phyloP scores from a whole-genome alignment of 2,113 vertebrate species.

The Diglossa brunneiventris region DNA sequence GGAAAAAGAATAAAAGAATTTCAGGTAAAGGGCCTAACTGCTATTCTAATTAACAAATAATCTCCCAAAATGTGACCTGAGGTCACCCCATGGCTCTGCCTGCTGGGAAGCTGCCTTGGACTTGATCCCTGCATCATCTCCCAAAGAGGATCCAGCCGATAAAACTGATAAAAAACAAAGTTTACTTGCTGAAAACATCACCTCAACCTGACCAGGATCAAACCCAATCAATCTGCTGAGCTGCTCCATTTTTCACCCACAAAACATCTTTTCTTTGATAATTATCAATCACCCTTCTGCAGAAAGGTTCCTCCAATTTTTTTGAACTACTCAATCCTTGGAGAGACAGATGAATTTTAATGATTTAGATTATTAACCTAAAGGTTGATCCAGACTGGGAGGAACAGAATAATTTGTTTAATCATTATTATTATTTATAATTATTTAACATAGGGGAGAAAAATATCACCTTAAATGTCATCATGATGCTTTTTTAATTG shows the following conservation, averaged over 20 bases:
- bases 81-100: background rate
- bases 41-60: background rate
- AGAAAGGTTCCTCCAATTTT: constrained; percentile 67
- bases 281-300: constrained; percentile 74
- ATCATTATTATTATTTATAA: constrained; percentile 85
- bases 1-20: background rate
- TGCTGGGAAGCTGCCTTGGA: background rate
- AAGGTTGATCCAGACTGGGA: constrained; percentile 75
- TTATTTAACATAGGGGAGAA: constrained; percentile 79
- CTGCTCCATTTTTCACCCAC: constrained; percentile 1
- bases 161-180: background rate
- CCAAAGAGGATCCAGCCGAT: background rate
- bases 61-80: background rate
- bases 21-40: background rate
- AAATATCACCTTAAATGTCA: constrained; percentile 85
- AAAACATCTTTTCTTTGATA: constrained; percentile 64
- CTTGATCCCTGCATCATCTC: background rate
- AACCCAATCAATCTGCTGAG: background rate
- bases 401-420: constrained; percentile 78
- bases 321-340: constrained; percentile 72
- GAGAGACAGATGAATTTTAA: constrained; percentile 81
- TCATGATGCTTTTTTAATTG: constrained; percentile 78
- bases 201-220: background rate
- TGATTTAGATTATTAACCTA: constrained; percentile 80
- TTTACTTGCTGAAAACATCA: background rate